A percentile compares a stretch with the other conserved stretches of the same genome.
Evolutionary conservation across 2,888 invertebrate genomes (phyloP).

Genomic region (Malacosoma neustria): DNA sequence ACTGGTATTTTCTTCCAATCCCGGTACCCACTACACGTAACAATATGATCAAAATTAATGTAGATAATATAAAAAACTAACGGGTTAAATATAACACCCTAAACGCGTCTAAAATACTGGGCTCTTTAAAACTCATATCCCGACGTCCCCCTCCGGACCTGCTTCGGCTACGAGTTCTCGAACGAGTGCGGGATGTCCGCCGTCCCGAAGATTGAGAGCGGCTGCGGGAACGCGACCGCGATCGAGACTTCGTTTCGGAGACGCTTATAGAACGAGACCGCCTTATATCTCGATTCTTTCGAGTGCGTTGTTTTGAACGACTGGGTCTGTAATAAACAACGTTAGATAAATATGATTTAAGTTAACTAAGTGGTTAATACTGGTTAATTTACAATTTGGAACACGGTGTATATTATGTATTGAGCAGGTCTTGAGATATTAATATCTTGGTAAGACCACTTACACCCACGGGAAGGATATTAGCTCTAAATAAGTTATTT

Average conservation of each 20-base stretch:
- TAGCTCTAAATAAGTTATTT: no score
- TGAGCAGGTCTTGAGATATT: no score
- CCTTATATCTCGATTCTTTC: conserved; percentile 20
- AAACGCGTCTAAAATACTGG: conserved; percentile 54
- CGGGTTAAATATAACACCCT: conserved; percentile 54
- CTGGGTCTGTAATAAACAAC: conserved; percentile 24
- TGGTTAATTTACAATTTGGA: no score
- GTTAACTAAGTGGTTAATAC: background rate
- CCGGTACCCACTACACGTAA: no score
- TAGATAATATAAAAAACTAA: conserved; percentile 23
- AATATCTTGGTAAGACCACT: no score
- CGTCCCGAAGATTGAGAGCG: conserved; percentile 21
- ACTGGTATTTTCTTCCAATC: no score
- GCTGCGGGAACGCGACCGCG: conserved; percentile 24
- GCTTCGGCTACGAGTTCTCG: conserved; percentile 20
- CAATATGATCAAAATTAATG: no score
- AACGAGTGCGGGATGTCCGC: conserved; percentile 19
- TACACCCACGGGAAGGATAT: no score
- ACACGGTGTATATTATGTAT: no score
- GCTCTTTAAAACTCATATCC: conserved; percentile 35
- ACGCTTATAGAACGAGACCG: conserved; percentile 22
- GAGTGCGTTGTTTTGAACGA: conserved; percentile 32
- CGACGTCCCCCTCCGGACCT: conserved; percentile 24
- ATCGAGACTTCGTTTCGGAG: conserved; percentile 18
- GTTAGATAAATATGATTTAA: background rate